Evolutionary conservation across 1,140 invertebrate genomes (phyloP).

Genomic region (Drosophila mojavensis): DNA sequence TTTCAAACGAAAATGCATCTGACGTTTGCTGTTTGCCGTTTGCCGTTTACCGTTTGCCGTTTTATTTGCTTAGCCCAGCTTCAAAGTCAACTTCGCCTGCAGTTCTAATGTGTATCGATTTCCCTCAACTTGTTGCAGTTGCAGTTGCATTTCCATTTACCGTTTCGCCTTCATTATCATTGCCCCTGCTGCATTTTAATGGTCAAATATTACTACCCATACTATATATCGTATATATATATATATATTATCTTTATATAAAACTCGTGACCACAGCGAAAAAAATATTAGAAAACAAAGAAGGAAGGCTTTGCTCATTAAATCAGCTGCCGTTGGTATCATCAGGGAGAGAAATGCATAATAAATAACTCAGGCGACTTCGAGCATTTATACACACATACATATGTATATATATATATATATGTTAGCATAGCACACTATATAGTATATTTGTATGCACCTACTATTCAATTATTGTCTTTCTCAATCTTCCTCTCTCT

Average conservation of each 20-base stretch:
- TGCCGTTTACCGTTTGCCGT: too few relatives aligned
- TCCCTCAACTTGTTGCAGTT: constrained; percentile 54
- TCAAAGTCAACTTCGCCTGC: constrained; percentile 31
- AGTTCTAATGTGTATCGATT: constrained; percentile 63
- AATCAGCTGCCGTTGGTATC: constrained; percentile 66
- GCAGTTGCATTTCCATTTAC: constrained; percentile 54
- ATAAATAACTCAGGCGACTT: constrained; percentile 42
- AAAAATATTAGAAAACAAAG: constrained; percentile 27
- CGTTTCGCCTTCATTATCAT: constrained; percentile 80
- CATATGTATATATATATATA: constrained; percentile 27
- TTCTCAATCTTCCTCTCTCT: constrained; percentile 35
- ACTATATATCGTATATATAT: constrained; percentile 4
- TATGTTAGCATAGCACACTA: neutral
- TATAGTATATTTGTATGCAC: constrained; percentile 25
- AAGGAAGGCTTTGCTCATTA: constrained; percentile 48
- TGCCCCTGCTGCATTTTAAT: constrained; percentile 67
- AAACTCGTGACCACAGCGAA: constrained; percentile 61
- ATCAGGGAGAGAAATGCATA: constrained; percentile 59
- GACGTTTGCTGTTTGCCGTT: neutral
- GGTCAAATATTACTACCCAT: constrained; percentile 75
- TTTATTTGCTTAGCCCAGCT: constrained; percentile 36
- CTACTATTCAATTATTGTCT: constrained; percentile 70
- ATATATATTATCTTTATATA: neutral
- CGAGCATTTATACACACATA: constrained; percentile 29
- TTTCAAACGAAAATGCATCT: constrained; percentile 43